Base-by-base conservation (phyloP, 2,888 invertebrate species). In the Linyphia triangularis region DNA sequence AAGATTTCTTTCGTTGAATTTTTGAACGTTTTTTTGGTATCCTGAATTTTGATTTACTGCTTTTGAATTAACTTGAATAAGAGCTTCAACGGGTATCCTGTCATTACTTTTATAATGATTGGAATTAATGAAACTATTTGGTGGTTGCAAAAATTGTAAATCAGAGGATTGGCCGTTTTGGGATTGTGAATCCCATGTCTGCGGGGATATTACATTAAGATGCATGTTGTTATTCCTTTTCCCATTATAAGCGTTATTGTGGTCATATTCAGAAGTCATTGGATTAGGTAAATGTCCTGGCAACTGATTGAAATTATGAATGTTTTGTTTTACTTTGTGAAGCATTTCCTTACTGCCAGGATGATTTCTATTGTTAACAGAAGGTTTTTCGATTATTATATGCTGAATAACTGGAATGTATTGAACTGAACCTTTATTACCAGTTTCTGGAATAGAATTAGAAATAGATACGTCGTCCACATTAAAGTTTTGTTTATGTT, bases 341-440 rank as follows among this genome's bases (percentile, higher is more conserved):
- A 33, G n/a, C 30, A 2, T 28, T 24, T 22, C 33, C 13, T 28
- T 13, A 81, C 70, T 40, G 40, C 22, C 10, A 81, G 19, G 19
- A n/a, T 70, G 28, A 19, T 63, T 19, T n/a, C n/a, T 13, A 33
- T 69, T 51, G 22, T 30, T 7, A n/a, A 3, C 24, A 13, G 51
- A 22, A 4, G 59, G 67, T 59, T 81, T 81, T 28, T 59, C 70
- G 33, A 82, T 37, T 19, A 82, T 40, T 2, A 82, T 59, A 33
- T 82, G 82, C 22, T 72, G 72, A 16, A 82, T 72, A 3, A 82
- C 72, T 30, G 82, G 82, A 30, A 82, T 30, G 19, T 72, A 72
- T 40, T 82, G 61, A 6, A 22, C 63, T 30, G 77, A 67, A 26
- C 59, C 70, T 19, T 81, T 81, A 2, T 37, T 69, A 33, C 70